Evolutionary conservation across 2,888 invertebrate genomes (phyloP).

Genomic region (Atrina japonica): DNA sequence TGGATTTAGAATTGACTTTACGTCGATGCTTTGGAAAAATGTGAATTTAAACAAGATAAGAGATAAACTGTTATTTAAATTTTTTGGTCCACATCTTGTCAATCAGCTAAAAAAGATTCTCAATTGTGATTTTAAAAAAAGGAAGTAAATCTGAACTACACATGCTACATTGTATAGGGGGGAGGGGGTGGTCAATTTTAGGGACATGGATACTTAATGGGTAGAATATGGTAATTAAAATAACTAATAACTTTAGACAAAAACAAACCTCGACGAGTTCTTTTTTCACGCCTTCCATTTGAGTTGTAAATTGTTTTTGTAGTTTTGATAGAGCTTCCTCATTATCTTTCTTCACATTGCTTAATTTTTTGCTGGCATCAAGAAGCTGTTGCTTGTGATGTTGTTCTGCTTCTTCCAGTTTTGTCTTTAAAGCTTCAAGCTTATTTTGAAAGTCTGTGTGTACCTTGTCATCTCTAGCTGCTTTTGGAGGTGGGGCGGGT

Average conservation of each 20-base stretch:
- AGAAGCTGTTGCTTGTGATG: slow-evolving; percentile 58
- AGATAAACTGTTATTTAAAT: too few species aligned
- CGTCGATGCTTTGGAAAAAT: too few species aligned
- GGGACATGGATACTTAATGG: neutral
- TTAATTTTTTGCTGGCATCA: slow-evolving; percentile 29
- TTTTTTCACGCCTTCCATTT: slow-evolving; percentile 54
- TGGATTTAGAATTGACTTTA: too few species aligned
- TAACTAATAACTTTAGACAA: neutral
- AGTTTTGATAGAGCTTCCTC: slow-evolving; percentile 64
- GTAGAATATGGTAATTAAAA: neutral
- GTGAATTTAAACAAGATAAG: too few species aligned
- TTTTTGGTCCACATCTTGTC: too few species aligned
- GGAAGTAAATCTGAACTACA: too few species aligned
- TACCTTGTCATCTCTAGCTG: neutral
- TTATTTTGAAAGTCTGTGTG: slow-evolving; percentile 48
- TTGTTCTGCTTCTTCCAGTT: slow-evolving; percentile 49
- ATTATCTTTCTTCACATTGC: slow-evolving; percentile 27
- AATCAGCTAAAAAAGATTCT: too few species aligned
- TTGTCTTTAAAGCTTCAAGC: slow-evolving; percentile 47
- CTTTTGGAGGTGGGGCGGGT: neutral
- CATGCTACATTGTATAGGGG: too few species aligned
- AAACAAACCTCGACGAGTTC: slow-evolving; percentile 11
- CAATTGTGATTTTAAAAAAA: too few species aligned
- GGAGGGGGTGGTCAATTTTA: too few species aligned
- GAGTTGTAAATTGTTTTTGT: slow-evolving; percentile 61